Conservation (phyloP, 2,888 invertebrate species). For the Leptopilina myrica region DNA sequence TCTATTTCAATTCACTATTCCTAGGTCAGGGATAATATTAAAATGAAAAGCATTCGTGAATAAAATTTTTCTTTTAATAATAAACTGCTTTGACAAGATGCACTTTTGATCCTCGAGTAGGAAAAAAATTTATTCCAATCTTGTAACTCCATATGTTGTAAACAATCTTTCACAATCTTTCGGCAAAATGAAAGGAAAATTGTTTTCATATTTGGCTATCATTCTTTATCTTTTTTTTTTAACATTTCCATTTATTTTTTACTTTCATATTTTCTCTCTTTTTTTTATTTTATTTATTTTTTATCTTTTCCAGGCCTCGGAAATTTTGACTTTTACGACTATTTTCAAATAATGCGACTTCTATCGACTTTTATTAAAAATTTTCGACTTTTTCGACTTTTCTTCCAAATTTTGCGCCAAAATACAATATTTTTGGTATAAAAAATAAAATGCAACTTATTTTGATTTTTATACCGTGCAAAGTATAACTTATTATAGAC, state of each 20-base stretch:
- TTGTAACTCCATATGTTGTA: background rate
- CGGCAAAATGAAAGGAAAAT: background rate
- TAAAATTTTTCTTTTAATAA: background rate
- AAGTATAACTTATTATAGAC: too few species aligned
- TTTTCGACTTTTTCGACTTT: too few species aligned
- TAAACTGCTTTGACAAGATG: background rate
- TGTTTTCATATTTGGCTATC: background rate
- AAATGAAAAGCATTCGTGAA: background rate
- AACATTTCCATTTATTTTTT: background rate
- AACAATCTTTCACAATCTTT: too few species aligned
- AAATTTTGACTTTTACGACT: too few species aligned
- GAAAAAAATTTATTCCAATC: background rate
- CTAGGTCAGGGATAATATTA: slow-evolving; percentile 11
- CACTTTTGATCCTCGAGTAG: slow-evolving; percentile 4
- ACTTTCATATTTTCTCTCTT: background rate
- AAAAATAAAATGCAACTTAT: too few species aligned
- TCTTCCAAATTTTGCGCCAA: too few species aligned
- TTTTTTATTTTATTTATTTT: too few species aligned
- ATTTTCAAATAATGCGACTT: too few species aligned
- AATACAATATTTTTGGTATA: too few species aligned
- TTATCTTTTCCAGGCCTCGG: too few species aligned
- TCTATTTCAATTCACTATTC: slow-evolving; percentile 15
- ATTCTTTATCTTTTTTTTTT: background rate
- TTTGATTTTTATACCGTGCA: too few species aligned
- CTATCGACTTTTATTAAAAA: too few species aligned